Evolutionary conservation across 2,888 invertebrate genomes (phyloP), one percentile per base, ranked within the genome.

Genomic region (Emmelina monodactyla): DNA sequence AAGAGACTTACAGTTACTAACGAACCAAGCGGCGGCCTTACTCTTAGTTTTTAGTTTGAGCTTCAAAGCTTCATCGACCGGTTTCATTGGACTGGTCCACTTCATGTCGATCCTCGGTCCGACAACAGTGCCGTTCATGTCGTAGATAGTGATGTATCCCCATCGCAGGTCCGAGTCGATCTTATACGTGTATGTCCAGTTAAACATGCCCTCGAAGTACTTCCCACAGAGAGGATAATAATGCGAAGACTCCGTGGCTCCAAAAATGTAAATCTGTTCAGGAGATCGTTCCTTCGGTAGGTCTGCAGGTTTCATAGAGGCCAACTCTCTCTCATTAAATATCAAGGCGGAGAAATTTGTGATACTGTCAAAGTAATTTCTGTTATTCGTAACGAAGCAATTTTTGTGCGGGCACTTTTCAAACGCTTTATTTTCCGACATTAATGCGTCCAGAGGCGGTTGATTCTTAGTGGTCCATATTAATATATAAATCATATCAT

Each of bases 171-270:
- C 62, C 0, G 65, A 61, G 22, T 61, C 50, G 2, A 60, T 34
- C 38, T 43, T 58, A 33, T 55, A 68, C 0, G 65, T 62, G 66
- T 64, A 67, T 1, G 66, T 64, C 55, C 64, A 62, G 35, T 67
- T 67, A 31, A 66, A 69, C 16, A 47, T 58, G 4, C 47, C 46
- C 15, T 68, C 45, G 2, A 51, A 53, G 19, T 32, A 44, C 2
- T 45, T 37, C 1, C 54, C 39, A 30, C 58, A 58, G 0, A 55
- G 40, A 0, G 62, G 61, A 37, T 61, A 64, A 28, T 63, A 51
- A 7, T 56, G 56, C 1, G 63, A 42, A 0, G 69, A 65, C 44
- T 68, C 67, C 29, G 56, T 55, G 2, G 47, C 53, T 1, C 53
- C 54, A 37, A 62, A 66, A 1, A 61, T 54, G 29, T 56, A 71